Conservation (phyloP, 2,113 vertebrate species). For the Mystacornis crossleyi region DNA sequence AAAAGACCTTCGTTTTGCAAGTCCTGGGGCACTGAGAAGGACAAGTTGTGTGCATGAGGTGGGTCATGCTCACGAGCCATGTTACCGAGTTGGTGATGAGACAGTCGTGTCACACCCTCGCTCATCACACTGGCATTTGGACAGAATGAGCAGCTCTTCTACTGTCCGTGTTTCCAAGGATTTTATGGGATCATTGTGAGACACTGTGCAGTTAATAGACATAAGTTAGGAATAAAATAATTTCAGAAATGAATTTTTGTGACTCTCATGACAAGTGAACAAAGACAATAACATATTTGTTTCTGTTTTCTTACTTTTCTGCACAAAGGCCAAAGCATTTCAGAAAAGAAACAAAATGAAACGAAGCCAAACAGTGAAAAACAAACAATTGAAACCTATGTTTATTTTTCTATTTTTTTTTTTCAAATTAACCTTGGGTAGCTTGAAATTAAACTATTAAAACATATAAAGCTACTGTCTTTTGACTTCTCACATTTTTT, state of each 20-base stretch:
- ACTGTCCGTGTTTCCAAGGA: neutral
- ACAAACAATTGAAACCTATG: neutral
- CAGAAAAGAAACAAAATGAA: neutral
- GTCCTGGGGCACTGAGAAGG: neutral
- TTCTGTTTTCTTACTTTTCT: neutral
- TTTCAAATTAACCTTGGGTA: neutral
- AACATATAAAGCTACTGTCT: neutral
- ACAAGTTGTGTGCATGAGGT: neutral
- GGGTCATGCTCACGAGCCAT: neutral
- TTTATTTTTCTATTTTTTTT: neutral
- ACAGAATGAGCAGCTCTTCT: neutral
- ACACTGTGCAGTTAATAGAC: neutral
- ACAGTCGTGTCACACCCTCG: rapidly evolving
- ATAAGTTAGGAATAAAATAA: neutral
- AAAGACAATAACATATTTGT: neutral
- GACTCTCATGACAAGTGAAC: neutral
- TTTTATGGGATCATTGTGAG: neutral
- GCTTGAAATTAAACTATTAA: neutral
- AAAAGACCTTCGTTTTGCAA: rapidly evolving
- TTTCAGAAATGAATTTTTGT: neutral
- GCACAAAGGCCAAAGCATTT: neutral
- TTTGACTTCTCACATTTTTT: neutral
- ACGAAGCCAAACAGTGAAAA: neutral
- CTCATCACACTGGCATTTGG: neutral
- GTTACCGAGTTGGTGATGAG: neutral